Evolutionary conservation across 1,140 invertebrate species (phyloP).

Genomic region (Drosophila nasuta): DNA sequence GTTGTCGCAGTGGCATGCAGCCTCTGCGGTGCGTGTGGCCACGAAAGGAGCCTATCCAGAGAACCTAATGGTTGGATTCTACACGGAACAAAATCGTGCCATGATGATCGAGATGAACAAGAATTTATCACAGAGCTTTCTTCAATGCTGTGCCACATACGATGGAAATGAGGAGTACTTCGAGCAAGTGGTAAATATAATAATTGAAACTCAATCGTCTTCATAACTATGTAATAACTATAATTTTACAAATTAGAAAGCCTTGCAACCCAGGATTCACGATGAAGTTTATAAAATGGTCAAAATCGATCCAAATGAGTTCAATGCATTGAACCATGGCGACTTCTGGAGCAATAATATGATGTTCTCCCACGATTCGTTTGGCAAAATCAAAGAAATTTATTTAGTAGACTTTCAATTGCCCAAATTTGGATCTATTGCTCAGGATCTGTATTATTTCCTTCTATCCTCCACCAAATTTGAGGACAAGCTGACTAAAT

Average conservation of each 20-base stretch:
- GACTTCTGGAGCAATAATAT: conserved; percentile 87
- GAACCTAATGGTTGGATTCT: conserved; percentile 38
- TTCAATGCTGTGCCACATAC: conserved; percentile 51
- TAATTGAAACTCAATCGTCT: not conserved
- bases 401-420: conserved; percentile 72
- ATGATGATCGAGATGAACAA: conserved; percentile 56
- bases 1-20: conserved; percentile 87
- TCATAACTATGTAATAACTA: not conserved
- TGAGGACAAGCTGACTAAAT: conserved; percentile 71
- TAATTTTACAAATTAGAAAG: conserved; percentile 42
- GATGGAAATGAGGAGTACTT: conserved; percentile 56
- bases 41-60: conserved; percentile 83
- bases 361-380: conserved; percentile 87
- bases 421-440: conserved; percentile 61
- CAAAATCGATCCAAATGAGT: conserved; percentile 84
- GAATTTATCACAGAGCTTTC: conserved; percentile 24
- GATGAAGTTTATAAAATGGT: conserved; percentile 47
- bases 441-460: conserved; percentile 69
- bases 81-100: conserved; percentile 43
- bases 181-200: conserved; percentile 56
- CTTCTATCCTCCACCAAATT: conserved; percentile 67
- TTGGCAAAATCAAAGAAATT: conserved; percentile 78
- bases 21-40: conserved; percentile 80
- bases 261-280: conserved; percentile 13
- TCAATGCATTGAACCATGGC: conserved; percentile 88